Evolutionary conservation across 2,888 invertebrate species (phyloP).

Genomic region (Drosophila testacea): DNA sequence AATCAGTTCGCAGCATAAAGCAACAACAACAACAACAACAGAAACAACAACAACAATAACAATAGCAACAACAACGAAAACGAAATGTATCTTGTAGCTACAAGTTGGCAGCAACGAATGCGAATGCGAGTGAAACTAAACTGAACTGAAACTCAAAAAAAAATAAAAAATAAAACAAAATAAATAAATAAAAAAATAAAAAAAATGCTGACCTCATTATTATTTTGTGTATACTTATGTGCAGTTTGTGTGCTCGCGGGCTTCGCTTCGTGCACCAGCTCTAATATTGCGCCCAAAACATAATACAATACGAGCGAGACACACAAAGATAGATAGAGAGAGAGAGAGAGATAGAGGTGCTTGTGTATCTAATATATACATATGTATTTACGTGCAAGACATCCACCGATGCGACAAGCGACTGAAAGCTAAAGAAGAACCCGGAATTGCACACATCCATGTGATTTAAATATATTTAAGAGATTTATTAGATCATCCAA

Average conservation of each 20-base stretch:
- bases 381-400: constrained; percentile 34
- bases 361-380: constrained; percentile 46
- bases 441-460: constrained; percentile 37
- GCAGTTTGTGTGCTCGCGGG: constrained; percentile 51
- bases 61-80: constrained; percentile 44
- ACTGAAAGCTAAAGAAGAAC: constrained; percentile 20
- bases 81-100: constrained; percentile 72
- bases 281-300: constrained; percentile 67
- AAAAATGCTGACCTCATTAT: constrained; percentile 77
- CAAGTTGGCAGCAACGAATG: constrained; percentile 64
- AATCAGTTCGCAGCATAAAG: constrained; percentile 51
- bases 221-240: constrained; percentile 64
- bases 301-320: constrained; percentile 39
- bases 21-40: constrained; percentile 29
- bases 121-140: constrained; percentile 67
- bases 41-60: constrained; percentile 40
- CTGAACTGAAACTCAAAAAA: constrained; percentile 55
- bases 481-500: constrained; percentile 16
- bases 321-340: not conserved
- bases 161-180: constrained; percentile 50
- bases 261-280: constrained; percentile 69
- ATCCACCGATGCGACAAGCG: constrained; percentile 13
- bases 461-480: constrained; percentile 7
- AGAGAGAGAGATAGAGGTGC: constrained; percentile 10
- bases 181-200: constrained; percentile 44